Conservation (phyloP, 2,888 invertebrate genomes). For the Branchipolynoe longqiensis region DNA sequence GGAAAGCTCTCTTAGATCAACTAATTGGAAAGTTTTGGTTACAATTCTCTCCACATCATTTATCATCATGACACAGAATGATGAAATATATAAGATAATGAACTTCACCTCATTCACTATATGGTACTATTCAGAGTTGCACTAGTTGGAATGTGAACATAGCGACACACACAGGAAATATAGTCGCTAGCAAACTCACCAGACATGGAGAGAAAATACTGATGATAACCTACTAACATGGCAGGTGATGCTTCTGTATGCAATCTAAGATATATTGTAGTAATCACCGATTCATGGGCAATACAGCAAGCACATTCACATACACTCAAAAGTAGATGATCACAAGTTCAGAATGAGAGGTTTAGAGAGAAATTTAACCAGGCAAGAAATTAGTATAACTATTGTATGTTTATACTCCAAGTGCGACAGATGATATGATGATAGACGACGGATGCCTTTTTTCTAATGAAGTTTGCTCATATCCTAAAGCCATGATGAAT, state of each 20-base stretch:
- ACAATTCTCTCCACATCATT: background rate
- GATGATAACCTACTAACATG: background rate
- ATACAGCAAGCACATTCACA: background rate
- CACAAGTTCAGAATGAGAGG: too few species aligned
- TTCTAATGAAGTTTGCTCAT: slow-evolving; percentile 46
- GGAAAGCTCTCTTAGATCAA: background rate
- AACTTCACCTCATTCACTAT: background rate
- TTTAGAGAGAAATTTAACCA: background rate
- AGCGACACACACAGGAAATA: too few species aligned
- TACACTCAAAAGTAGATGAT: too few species aligned
- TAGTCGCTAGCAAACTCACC: too few species aligned
- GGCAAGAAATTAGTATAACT: background rate
- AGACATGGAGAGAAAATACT: too few species aligned
- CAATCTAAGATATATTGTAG: background rate
- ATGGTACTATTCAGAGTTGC: background rate
- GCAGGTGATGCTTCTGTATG: background rate
- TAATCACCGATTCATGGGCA: background rate
- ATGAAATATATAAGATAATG: background rate
- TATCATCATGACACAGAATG: background rate
- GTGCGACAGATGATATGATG: background rate
- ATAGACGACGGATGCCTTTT: slow-evolving; percentile 21
- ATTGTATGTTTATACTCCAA: background rate
- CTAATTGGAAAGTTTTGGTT: background rate
- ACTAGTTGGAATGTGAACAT: too few species aligned
- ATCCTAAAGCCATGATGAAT: slow-evolving; percentile 26